Evolutionary conservation across 2,113 vertebrate genomes (phyloP).

Genomic region (Clarias macrocephalus): DNA sequence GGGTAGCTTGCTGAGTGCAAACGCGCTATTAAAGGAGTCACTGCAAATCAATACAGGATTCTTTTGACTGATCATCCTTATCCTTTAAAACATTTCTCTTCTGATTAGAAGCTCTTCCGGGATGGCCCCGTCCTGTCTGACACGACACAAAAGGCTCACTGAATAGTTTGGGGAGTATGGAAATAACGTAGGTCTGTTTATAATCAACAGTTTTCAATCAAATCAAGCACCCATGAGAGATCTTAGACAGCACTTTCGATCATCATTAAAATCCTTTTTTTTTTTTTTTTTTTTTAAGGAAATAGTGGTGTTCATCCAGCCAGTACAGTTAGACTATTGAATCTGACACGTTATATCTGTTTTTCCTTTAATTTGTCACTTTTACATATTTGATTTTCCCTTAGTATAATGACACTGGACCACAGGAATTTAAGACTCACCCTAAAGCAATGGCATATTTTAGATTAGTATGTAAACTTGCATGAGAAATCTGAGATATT

Average conservation of each 20-base stretch:
- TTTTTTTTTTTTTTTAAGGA: no score
- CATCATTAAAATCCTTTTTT: neutral
- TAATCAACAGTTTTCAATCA: neutral
- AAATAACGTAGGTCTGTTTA: neutral
- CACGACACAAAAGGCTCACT: neutral
- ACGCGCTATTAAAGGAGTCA: neutral
- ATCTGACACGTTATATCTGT: neutral
- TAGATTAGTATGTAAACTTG: slow-evolving; percentile 18
- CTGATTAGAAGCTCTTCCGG: neutral
- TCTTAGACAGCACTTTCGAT: neutral
- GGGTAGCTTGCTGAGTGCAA: neutral
- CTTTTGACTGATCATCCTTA: neutral
- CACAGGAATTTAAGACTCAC: neutral
- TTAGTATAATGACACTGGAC: neutral
- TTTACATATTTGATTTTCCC: neutral
- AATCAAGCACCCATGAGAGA: neutral
- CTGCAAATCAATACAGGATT: neutral
- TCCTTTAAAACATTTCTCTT: neutral
- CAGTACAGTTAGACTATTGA: neutral
- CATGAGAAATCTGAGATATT: slow-evolving; percentile 8
- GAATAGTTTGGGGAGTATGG: neutral
- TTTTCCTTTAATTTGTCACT: slow-evolving; percentile 23
- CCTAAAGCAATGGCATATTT: slow-evolving; percentile 8
- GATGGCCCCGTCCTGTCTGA: neutral
- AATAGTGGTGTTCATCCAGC: neutral